A percentile compares a stretch with the other conserved stretches of the same genome.
Evolutionary conservation across 2,113 vertebrate species (phyloP).

Genomic region (Collichthys lucidus): DNA sequence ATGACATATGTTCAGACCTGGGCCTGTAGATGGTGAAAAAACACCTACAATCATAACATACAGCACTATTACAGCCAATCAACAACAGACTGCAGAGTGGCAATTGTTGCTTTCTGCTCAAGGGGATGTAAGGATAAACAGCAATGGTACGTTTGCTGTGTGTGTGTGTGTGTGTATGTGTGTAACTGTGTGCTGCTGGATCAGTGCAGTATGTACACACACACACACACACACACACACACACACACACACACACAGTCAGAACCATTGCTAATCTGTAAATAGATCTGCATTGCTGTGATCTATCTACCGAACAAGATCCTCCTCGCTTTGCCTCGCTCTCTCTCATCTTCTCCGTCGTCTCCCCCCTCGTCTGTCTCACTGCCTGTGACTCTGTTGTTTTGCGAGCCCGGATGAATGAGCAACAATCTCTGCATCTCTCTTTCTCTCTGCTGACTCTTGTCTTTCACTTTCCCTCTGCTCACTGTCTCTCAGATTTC

Average conservation of each 20-base stretch:
- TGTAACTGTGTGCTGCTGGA: not conserved
- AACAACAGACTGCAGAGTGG: conserved; percentile 13
- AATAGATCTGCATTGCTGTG: conserved; percentile 70
- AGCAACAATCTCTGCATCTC: conserved; percentile 46
- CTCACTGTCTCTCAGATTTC: conserved; percentile 55
- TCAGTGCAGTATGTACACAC: not conserved
- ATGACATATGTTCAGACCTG: conserved; percentile 1
- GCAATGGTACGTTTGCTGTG: conserved; percentile 14
- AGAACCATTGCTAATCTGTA: conserved; percentile 69
- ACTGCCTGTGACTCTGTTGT: conserved; percentile 59
- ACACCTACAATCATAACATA: not conserved
- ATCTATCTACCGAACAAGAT: conserved; percentile 62
- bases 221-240: not conserved
- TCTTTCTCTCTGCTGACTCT: conserved; percentile 55
- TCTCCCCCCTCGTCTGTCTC: conserved; percentile 47
- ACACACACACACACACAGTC: conserved; percentile 31
- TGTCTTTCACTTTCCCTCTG: conserved; percentile 53
- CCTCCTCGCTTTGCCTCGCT: conserved; percentile 46
- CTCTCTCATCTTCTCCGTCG: conserved; percentile 57
- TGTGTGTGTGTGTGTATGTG: conserved; percentile 7
- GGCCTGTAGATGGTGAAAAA: conserved; percentile 47
- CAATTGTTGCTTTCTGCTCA: conserved; percentile 27
- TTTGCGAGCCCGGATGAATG: conserved; percentile 66
- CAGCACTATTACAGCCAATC: not conserved
- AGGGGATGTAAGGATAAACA: conserved; percentile 28